Percentiles rank a stretch among this genome's conserved stretches.
phyloP scores from a whole-genome alignment of 2,888 invertebrate species.

The Volucella bombylans region DNA sequence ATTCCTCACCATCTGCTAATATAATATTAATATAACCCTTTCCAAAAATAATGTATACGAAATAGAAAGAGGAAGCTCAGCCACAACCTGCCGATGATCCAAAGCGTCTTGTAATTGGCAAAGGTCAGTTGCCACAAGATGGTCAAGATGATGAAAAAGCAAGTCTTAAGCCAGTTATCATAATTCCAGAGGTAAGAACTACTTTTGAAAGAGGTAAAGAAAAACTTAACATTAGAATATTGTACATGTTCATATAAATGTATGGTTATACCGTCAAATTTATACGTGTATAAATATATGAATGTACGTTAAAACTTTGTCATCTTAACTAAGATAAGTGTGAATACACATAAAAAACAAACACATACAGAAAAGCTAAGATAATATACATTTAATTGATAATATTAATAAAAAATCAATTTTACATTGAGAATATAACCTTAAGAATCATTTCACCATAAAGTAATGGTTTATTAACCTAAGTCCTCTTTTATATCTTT shows the following conservation, averaged over 20 bases:
- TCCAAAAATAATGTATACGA: conserved; percentile 53
- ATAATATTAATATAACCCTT: background rate
- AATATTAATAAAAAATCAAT: background rate
- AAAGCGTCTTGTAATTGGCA: conserved; percentile 79
- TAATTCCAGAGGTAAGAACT: conserved; percentile 80
- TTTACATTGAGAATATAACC: background rate
- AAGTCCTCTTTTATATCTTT: background rate
- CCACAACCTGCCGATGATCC: conserved; percentile 76
- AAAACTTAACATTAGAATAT: too few species aligned
- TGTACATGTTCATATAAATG: too few species aligned
- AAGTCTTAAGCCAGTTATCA: conserved; percentile 81
- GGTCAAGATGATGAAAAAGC: conserved; percentile 77
- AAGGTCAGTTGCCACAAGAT: conserved; percentile 80
- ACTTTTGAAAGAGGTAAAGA: background rate
- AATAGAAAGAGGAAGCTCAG: conserved; percentile 80
- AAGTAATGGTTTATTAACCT: background rate
- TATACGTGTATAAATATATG: background rate
- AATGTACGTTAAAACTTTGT: background rate
- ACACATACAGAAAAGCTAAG: too few species aligned
- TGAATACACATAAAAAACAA: background rate
- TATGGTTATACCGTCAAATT: too few species aligned
- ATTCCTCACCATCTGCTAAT: background rate
- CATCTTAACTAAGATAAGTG: background rate
- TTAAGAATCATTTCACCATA: conserved; percentile 5
- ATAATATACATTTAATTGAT: too few species aligned